Evolutionary conservation across 1,140 invertebrate genomes (phyloP).

Genomic region (Idris sp.): DNA sequence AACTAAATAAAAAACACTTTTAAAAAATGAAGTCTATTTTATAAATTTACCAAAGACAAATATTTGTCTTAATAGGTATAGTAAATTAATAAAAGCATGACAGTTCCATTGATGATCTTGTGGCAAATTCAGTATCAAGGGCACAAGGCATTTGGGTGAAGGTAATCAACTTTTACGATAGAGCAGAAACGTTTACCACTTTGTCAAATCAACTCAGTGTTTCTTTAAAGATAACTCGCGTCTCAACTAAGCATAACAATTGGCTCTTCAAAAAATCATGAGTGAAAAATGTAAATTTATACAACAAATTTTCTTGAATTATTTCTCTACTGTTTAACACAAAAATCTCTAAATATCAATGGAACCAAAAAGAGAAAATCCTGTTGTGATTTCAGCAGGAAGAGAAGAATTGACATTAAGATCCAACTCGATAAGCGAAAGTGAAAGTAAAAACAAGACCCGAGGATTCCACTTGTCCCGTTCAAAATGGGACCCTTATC

Average conservation of each 20-base stretch:
- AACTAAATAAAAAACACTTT: too few species aligned
- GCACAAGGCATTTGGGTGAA: slow-evolving; percentile 71
- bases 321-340: too few species aligned
- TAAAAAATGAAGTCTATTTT: too few species aligned
- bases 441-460: slow-evolving; percentile 62
- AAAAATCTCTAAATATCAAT: too few species aligned
- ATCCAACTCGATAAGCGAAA: slow-evolving; percentile 1
- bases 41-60: too few species aligned
- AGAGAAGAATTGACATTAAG: slow-evolving; percentile 60
- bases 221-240: slow-evolving; percentile 10
- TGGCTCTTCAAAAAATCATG: too few species aligned
- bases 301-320: too few species aligned
- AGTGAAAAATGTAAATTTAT: too few species aligned
- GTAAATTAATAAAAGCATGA: slow-evolving; percentile 17
- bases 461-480: slow-evolving; percentile 83
- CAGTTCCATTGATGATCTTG: slow-evolving; percentile 38
- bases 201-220: slow-evolving; percentile 43
- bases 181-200: slow-evolving; percentile 23
- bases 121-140: slow-evolving; percentile 70
- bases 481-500: slow-evolving; percentile 86
- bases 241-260: too few species aligned
- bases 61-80: too few species aligned
- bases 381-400: slow-evolving; percentile 57
- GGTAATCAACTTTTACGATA: slow-evolving; percentile 70
- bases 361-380: slow-evolving; percentile 16